Base-by-base conservation (phyloP, 1,140 invertebrate genomes). In the Sarcophaga peregrina region DNA sequence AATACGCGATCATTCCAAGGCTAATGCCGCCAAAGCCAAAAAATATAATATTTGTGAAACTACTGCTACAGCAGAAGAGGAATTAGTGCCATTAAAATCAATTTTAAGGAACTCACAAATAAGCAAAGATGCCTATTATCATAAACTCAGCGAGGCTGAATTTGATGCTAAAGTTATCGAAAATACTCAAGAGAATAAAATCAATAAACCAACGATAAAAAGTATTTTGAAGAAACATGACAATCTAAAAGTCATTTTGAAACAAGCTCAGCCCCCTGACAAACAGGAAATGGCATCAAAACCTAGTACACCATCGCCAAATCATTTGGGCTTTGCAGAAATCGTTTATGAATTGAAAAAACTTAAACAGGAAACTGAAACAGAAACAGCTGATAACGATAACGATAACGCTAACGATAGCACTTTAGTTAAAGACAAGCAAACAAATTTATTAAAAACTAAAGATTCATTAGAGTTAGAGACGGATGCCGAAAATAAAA, bases 201-300 rank as follows among this genome's bases (percentile, higher is more conserved):
- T 78, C 7, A 78, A 78, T 78, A 78, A 78, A 50, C 75, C 75
- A 7, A 46, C 75, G 10, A 78, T 78, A 11, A 78, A 78, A 78
- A 50, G 47, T 5, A 78, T 78, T 9, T 48, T 78, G 17, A 78
- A 78, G 25, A 78, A 78, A 25, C 75, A 78, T 78, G 75, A 78
- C 15, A 78, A 78, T 52, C 17, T 78, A 5, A 78, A 78, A 78
- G 50, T 17, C 10, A 20, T 78, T 20, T 20, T 78, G 10, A 78
- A 78, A 78, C 17, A 20, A 20, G 62, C 62, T 68, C 62, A 68
- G 20, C 62, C 15, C 20, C 2, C 9, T 52, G 13, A 52, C 8
- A 8, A 7, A 25, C 17, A 8, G 8, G 15, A 68, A 68, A 25
- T 68, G 62, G 25, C 25, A 37, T 37, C 25, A 37, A 37, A 37